phyloP scores from a whole-genome alignment of 92 coral and sea anemone species.

The Nematostella vectensis region DNA sequence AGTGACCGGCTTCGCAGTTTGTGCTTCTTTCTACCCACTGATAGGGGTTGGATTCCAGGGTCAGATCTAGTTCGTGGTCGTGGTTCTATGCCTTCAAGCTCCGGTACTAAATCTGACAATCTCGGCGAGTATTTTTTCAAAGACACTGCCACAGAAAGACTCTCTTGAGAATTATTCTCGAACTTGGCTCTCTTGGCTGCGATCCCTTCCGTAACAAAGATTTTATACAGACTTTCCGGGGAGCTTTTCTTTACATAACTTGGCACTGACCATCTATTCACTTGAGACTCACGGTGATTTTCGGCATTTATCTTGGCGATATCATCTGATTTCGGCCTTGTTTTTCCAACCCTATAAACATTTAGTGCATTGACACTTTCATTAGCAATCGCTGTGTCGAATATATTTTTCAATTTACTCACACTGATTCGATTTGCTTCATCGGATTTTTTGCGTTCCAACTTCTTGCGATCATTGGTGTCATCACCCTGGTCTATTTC shows the following conservation, averaged over 20 bases:
- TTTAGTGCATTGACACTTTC: slow-evolving; percentile 41
- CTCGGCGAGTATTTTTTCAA: slow-evolving; percentile 52
- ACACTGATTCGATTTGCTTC: slow-evolving; percentile 52
- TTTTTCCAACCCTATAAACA: slow-evolving; percentile 26
- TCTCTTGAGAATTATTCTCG: slow-evolving; percentile 53
- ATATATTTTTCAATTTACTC: slow-evolving; percentile 63
- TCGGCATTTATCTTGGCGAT: slow-evolving; percentile 9
- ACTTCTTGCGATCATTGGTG: slow-evolving; percentile 11
- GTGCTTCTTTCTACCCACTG: slow-evolving; percentile 5
- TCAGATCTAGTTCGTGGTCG: slow-evolving; percentile 74
- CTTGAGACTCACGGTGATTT: slow-evolving; percentile 8
- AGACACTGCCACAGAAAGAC: slow-evolving; percentile 10
- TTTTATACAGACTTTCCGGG: slow-evolving; percentile 28
- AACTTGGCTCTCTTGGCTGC: slow-evolving; percentile 78
- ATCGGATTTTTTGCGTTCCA: slow-evolving; percentile 22
- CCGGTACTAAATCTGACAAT: slow-evolving; percentile 71
- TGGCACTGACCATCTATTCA: slow-evolving; percentile 74
- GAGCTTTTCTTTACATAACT: slow-evolving; percentile 61
- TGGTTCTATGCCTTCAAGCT: slow-evolving; percentile 14
- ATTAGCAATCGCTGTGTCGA: slow-evolving; percentile 69
- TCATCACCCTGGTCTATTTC: background rate
- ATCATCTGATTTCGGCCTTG: slow-evolving; percentile 60
- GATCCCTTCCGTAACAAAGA: slow-evolving; percentile 72
- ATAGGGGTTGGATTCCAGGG: slow-evolving; percentile 52
- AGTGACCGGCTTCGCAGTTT: slow-evolving; percentile 34